These are phyloP conservation scores for Acrossocheilus fasciatus DNA, from an alignment of 2,797 vertebrate species.

Conservation along the genomic window DNA sequence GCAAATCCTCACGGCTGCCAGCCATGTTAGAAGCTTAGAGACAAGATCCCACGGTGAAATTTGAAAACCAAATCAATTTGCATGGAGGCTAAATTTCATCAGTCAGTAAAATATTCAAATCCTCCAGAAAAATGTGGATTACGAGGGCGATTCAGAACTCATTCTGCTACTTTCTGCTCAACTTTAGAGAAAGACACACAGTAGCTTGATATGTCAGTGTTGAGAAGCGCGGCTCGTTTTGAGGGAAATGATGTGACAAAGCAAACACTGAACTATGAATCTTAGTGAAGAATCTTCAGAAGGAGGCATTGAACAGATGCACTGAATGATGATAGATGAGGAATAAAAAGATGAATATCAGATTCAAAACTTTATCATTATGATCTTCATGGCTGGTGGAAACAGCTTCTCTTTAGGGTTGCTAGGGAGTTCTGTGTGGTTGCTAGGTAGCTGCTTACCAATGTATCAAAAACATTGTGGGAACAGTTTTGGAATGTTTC, in stretches of 20 bases:
- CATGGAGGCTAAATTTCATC: constrained; percentile 59
- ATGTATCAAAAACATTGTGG: background rate
- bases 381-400: background rate
- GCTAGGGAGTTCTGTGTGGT: background rate
- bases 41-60: constrained; percentile 55
- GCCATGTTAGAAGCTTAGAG: constrained; percentile 58
- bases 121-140: constrained; percentile 55
- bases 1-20: constrained; percentile 48
- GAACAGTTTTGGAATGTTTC: background rate
- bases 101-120: constrained; percentile 64
- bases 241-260: background rate
- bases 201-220: background rate
- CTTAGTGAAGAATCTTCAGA: background rate
- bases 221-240: background rate
- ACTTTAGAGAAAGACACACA: constrained; percentile 23
- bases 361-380: background rate
- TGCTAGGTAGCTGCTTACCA: background rate
- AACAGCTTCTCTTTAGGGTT: background rate
- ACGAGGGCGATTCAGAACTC: constrained; percentile 51
- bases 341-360: background rate
- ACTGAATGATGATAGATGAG: background rate
- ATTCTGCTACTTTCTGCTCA: constrained; percentile 11
- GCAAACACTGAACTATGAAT: background rate
- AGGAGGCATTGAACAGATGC: constrained; percentile 16
- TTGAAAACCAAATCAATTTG: constrained; percentile 64